phyloP scores from a whole-genome alignment of 2,113 vertebrate genomes.

The Notechis scutatus region DNA sequence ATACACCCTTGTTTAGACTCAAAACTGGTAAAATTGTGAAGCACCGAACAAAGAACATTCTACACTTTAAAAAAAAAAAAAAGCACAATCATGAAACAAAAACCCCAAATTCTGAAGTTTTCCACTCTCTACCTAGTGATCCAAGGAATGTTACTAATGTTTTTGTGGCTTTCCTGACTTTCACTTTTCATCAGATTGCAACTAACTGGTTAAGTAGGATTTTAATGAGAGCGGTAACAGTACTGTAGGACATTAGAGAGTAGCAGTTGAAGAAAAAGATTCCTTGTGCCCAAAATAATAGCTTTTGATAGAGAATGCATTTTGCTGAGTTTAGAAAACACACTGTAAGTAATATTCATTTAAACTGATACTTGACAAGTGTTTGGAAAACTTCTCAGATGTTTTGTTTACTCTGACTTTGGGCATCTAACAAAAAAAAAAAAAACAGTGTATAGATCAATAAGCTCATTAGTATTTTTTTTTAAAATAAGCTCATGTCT shows the following conservation, averaged over 20 bases:
- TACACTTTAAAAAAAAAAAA: constrained; percentile 2
- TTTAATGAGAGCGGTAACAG: neutral
- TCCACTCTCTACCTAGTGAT: neutral
- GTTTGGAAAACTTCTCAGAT: constrained; percentile 20
- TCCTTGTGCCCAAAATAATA: neutral
- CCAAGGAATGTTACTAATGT: neutral
- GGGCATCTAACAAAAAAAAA: neutral
- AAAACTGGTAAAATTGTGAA: neutral
- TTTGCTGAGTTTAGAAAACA: constrained; percentile 33
- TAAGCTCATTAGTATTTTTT: constrained; percentile 39
- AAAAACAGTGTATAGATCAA: neutral
- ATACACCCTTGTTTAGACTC: neutral
- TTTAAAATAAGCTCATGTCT: neutral
- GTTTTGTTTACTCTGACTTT: constrained; percentile 12
- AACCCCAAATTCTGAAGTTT: constrained; percentile 22
- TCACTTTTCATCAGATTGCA: neutral
- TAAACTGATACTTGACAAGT: neutral
- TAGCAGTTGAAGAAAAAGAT: neutral
- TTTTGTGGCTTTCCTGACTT: neutral
- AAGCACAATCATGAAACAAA: neutral
- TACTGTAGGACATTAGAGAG: neutral
- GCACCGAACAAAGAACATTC: neutral
- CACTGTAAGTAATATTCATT: constrained; percentile 16
- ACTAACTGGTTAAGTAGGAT: neutral
- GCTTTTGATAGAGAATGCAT: neutral